Evolutionary conservation across 2,888 invertebrate genomes (phyloP), one percentile per base, ranked within the genome.

Genomic region (Chalcosyrphus nemorum): DNA sequence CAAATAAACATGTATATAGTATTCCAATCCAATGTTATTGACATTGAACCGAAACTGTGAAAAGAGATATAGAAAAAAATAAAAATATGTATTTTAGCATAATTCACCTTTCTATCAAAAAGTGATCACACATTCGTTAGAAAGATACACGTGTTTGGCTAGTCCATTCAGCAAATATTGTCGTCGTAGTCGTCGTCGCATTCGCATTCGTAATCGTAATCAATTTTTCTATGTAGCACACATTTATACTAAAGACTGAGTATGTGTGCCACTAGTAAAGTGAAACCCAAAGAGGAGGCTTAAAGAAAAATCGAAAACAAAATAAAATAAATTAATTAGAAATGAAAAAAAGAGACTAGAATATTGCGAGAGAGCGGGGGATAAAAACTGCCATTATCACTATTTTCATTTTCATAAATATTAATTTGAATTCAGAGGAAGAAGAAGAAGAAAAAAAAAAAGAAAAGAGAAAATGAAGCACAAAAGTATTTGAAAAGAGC

Each of bases 261-360:
- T 43, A 57, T 21, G 13, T 66, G 66, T 57, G n/a, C n/a, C 75
- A 59, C 66, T n/a, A 4, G 59, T 38, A 54, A 71, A 59, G 29
- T 61, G 54, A 81, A 68, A 59, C 54, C 9, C 50, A 43, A 71
- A 71, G 74, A 29, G 38, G 50, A 59, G 27, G 63, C 47, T 50
- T 45, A 47, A 57, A 56, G 45, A 65, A 65, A 71, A 81, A 71
- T 21, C 56, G 29, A 72, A 66, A 82, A 72, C 61, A 72, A 72
- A 77, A 77, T 72, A 65, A 82, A 82, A 82, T 68, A 82, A 72
- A 82, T 82, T 78, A 78, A 82, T 74, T 82, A 76, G 76, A 41
- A 68, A 65, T 50, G 41, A 54, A 68, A 50, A 52, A 66, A 43
- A 61, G 35, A 57, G 35, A 65, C 17, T 54, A 56, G 38, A 4